phyloP scores from a whole-genome alignment of 2,888 invertebrate species.

The Deilephila porcellus region DNA sequence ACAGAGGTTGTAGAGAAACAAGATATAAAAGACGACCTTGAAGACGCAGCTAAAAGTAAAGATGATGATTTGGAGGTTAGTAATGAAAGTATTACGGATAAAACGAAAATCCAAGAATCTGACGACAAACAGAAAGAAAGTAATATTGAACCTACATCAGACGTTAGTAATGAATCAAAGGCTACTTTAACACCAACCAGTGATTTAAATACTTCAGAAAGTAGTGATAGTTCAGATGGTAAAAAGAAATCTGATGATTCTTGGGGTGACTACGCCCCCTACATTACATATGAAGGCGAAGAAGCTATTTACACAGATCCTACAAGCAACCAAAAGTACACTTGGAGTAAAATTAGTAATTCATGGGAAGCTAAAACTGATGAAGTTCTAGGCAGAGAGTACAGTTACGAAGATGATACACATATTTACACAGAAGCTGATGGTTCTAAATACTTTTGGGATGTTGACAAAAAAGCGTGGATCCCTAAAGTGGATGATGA shows the following conservation, averaged over 20 bases:
- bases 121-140: neutral
- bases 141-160: neutral
- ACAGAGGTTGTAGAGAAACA: constrained; percentile 28
- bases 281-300: constrained; percentile 89
- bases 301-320: constrained; percentile 91
- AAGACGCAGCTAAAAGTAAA: constrained; percentile 1
- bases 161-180: neutral
- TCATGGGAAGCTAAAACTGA: constrained; percentile 77
- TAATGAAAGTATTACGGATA: neutral
- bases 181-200: neutral
- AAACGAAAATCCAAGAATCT: neutral
- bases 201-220: neutral
- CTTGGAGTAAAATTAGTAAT: constrained; percentile 84
- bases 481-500: constrained; percentile 98
- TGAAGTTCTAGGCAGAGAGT: constrained; percentile 72
- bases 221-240: constrained; percentile 27
- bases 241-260: constrained; percentile 34
- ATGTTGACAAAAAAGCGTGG: constrained; percentile 95
- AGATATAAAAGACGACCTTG: constrained; percentile 31
- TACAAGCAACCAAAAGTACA: constrained; percentile 86
- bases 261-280: constrained; percentile 81
- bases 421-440: constrained; percentile 93
- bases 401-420: constrained; percentile 90
- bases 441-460: constrained; percentile 96
- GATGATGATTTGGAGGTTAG: constrained; percentile 18